phyloP scores from a whole-genome alignment of 2,113 vertebrate species.

The Penelope pileata region DNA sequence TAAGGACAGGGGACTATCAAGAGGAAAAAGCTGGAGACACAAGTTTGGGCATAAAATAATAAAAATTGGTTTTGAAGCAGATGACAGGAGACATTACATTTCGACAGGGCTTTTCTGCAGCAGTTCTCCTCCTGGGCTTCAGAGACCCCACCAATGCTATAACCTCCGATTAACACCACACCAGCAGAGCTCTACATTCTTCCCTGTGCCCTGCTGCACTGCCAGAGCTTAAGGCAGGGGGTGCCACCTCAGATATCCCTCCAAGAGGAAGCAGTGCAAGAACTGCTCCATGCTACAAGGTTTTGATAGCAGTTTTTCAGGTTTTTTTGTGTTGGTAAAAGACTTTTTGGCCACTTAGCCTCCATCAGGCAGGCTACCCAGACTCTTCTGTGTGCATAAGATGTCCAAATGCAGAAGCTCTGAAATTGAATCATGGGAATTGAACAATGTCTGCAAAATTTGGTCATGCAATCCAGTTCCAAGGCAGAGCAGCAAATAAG shows the following conservation, averaged over 20 bases:
- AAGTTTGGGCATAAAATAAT: background rate
- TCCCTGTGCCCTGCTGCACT: background rate
- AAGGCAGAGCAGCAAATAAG: background rate
- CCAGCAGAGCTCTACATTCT: background rate
- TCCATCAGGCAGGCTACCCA: background rate
- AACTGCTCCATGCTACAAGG: background rate
- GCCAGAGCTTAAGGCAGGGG: background rate
- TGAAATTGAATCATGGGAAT: background rate
- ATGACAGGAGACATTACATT: background rate
- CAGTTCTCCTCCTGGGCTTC: background rate
- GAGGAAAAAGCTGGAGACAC: background rate
- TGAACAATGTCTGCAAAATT: background rate
- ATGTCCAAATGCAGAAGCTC: background rate
- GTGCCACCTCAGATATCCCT: background rate
- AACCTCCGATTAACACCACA: background rate
- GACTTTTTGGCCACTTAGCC: background rate
- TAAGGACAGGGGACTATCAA: background rate
- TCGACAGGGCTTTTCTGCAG: background rate
- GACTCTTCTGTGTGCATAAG: background rate
- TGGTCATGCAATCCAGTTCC: background rate
- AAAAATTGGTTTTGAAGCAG: background rate
- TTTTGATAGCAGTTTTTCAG: background rate
- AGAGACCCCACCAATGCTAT: background rate
- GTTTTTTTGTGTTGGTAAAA: background rate
- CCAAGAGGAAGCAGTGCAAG: background rate